phyloP scores from a whole-genome alignment of 2,888 invertebrate genomes.

The Chymomyza procnemis region DNA sequence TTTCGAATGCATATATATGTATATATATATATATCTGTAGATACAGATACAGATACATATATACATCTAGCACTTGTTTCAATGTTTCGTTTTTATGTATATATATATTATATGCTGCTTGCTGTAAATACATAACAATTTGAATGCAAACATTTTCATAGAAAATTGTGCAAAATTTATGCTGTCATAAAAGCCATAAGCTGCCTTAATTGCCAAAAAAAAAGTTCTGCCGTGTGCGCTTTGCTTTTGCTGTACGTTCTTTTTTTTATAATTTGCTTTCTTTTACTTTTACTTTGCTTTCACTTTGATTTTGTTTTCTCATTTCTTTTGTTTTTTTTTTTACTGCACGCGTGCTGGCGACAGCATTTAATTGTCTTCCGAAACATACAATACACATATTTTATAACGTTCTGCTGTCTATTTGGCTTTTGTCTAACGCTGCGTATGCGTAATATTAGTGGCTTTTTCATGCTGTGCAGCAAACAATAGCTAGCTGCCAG shows the following conservation, averaged over 20 bases:
- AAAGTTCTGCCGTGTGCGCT: constrained; percentile 46
- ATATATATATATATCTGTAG: constrained; percentile 11
- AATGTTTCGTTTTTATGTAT: constrained; percentile 22
- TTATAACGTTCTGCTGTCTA: constrained; percentile 17
- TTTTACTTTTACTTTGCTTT: constrained; percentile 36
- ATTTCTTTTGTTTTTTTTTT: constrained; percentile 13
- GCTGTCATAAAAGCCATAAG: constrained; percentile 71
- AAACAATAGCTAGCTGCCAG: neutral
- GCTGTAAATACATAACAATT: constrained; percentile 10
- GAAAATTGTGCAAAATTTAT: constrained; percentile 66
- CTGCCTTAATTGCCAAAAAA: constrained; percentile 70
- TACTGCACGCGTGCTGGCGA: constrained; percentile 29
- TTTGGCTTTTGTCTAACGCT: constrained; percentile 36
- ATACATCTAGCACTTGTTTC: neutral
- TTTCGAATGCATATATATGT: constrained; percentile 1
- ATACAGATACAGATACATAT: constrained; percentile 4
- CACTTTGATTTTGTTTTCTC: constrained; percentile 41
- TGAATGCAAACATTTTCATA: constrained; percentile 44
- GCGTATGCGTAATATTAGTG: constrained; percentile 40
- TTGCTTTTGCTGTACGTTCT: neutral
- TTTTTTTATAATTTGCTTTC: constrained; percentile 5
- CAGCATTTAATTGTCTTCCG: constrained; percentile 57
- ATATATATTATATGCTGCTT: constrained; percentile 10
- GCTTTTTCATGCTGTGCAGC: neutral
- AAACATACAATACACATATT: constrained; percentile 23